Base-by-base conservation (phyloP, 2,797 vertebrate species). In the Chaetophractus vellerosus region DNA sequence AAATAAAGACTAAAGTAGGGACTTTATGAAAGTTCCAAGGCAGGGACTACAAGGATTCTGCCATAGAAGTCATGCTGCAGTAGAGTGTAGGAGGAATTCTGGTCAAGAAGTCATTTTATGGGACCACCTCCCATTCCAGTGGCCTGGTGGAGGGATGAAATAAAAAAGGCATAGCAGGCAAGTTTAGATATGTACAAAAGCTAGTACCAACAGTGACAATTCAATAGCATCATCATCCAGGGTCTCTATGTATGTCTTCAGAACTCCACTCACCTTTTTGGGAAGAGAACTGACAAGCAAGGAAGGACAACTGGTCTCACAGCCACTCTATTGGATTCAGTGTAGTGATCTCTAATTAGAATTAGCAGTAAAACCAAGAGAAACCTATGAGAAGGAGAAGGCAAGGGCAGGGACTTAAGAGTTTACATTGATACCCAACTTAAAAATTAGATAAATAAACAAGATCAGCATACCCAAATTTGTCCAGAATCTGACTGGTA, bases 401-500 rank as follows among this genome's bases (percentile, higher is more conserved):
- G 7, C 41, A 80, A 28, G n/a, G 63, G 16, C 14, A 82, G 90
- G 5, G 68, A 81, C 26, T 57, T 68, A 21, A 21, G 2, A 8
- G 19, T 82, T 48, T 66, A 28, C 38, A 48, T 0, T 68, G 71
- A 88, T 26, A 36, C 14, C 3, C 79, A 86, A 50, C 21, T 28
- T 88, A 72, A 83, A 93, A 38, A 85, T 75, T 15, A 59, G 82
- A 84, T 21, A 88, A 68, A 61, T 16, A 88, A 75, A 68, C 6
- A 90, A n/a, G 31, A 90, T 79, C 41, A 94, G 26, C 64, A 81
- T 52, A 41, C 5, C 3, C 82, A 72, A 61, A 33, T 84, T 33
- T 96, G 59, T 19, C 59, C 23, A 91, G 48, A 31, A 76, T 93
- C 24, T 64, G 18, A 24, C 48, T 74, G 75, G 76, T 61, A 91